Evolutionary conservation across 2,797 vertebrate species (phyloP).

Genomic region (Lagodon rhomboides): DNA sequence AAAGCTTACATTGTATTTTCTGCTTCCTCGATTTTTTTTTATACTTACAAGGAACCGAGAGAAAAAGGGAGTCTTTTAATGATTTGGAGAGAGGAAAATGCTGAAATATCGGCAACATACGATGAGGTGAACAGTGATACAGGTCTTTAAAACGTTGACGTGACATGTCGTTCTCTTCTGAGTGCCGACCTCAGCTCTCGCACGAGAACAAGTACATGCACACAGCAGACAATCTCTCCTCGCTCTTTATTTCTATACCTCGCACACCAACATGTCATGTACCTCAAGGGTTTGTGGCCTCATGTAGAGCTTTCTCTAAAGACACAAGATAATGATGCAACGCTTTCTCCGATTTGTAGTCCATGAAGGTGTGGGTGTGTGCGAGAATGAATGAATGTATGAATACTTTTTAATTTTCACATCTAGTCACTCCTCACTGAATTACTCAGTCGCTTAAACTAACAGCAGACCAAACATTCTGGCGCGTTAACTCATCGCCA

Average conservation of each 20-base stretch:
- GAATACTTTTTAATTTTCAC: no score
- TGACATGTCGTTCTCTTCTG: constrained; percentile 2
- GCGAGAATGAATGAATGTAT: not conserved
- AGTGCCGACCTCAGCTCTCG: constrained; percentile 27
- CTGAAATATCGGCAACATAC: constrained; percentile 22
- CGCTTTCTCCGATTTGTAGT: constrained; percentile 11
- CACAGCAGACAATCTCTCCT: constrained; percentile 14
- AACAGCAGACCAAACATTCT: no score
- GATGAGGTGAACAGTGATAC: constrained; percentile 7
- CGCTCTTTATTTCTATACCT: constrained; percentile 3
- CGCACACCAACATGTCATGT: constrained; percentile 17
- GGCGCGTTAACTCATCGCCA: no score
- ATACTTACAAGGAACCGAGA: constrained; percentile 1
- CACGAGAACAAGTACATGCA: not conserved
- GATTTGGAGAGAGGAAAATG: constrained; percentile 20
- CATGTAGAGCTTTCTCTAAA: constrained; percentile 25
- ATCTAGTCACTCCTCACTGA: no score
- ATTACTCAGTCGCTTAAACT: no score
- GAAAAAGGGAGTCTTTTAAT: constrained; percentile 21
- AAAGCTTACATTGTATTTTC: constrained; percentile 53
- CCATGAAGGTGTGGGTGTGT: constrained; percentile 15
- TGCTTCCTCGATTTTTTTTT: constrained; percentile 25
- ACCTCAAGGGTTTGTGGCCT: constrained; percentile 48
- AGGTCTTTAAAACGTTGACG: constrained; percentile 33
- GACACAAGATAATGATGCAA: constrained; percentile 5